Base-by-base conservation (phyloP, 2,797 vertebrate genomes). In the Sparus aurata region DNA sequence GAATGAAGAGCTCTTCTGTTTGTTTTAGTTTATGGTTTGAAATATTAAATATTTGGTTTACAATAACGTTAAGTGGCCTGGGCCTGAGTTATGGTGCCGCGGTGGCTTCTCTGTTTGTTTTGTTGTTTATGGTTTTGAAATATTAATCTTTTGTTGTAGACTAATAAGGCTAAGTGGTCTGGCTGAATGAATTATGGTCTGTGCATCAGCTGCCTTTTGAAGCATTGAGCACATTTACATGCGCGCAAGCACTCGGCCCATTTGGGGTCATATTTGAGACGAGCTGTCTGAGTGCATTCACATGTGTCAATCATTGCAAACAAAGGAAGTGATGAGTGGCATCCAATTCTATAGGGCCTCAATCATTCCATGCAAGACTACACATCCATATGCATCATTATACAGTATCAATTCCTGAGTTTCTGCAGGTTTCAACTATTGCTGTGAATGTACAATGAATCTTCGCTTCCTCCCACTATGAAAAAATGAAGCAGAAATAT, bases 91-190 rank as follows among this genome's bases (percentile, higher is more conserved):
- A 94, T 88, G 83, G 83, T 77, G 86, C 83, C 12, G 47, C 15
- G 13, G 79, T 83, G 83, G 87, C 87, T 85, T 86, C 77, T 85
- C 73, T 88, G 82, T 92, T 92, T 92, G 90, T 93, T 93, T 90
- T 89, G 79, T 83, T 93, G 85, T 92, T 91, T 89, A 93, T 88
- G 87, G 82, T 87, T 91, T 74, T 92, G 90, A 93, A 93, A 92
- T 91, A 92, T 92, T 83, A 83, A 92, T 90, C 85, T 87, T 92
- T 89, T 86, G 77, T 87, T 75, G 81, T 81, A 90, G 91, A 87
- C 92, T 93, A 94, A 94, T 94, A 92, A 88, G 87, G 79, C 89
- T 92, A 93, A 94, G 93, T 93, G 93, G 92, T 93, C 89, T 85
- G 81, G 76, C 63, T 66, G 83, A 84, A 72, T 90, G 90, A 94